phyloP scores from a whole-genome alignment of 2,113 vertebrate species.

The Anhinga rufa region DNA sequence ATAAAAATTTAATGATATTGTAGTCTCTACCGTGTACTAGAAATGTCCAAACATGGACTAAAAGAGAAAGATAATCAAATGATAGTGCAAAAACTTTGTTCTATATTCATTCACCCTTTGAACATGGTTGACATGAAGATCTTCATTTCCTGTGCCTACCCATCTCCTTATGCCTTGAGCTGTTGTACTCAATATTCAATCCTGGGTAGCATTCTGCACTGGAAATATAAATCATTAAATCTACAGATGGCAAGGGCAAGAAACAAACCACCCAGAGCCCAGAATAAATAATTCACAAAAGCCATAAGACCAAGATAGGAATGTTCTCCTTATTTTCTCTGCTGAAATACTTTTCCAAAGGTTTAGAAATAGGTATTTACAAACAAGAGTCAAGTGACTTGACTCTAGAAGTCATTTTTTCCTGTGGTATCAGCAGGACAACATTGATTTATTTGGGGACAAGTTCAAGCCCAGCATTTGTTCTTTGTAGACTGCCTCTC shows the following conservation, averaged over 20 bases:
- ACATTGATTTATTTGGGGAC: slow-evolving; percentile 59
- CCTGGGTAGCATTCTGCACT: background rate
- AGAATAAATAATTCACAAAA: slow-evolving; percentile 37
- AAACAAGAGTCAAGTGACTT: slow-evolving; percentile 38
- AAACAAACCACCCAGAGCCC: background rate
- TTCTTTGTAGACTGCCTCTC: slow-evolving; percentile 46
- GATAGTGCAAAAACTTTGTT: background rate
- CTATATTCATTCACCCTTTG: background rate
- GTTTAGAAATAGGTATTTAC: slow-evolving; percentile 45
- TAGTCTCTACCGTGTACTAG: background rate
- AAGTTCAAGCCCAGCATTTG: slow-evolving; percentile 51
- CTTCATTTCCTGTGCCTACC: background rate
- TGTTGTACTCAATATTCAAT: background rate
- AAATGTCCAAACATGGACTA: background rate
- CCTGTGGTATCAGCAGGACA: slow-evolving; percentile 35
- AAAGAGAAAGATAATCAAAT: background rate
- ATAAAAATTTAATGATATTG: background rate
- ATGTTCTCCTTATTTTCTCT: background rate
- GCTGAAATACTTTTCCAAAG: slow-evolving; percentile 3
- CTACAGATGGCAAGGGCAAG: background rate
- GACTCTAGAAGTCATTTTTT: slow-evolving; percentile 31
- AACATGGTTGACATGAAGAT: background rate
- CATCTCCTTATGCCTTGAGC: background rate
- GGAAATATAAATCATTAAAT: slow-evolving; percentile 13
- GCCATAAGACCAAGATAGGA: background rate